Base-by-base conservation (phyloP, 2,113 vertebrate genomes). In the Pungitius pungitius region DNA sequence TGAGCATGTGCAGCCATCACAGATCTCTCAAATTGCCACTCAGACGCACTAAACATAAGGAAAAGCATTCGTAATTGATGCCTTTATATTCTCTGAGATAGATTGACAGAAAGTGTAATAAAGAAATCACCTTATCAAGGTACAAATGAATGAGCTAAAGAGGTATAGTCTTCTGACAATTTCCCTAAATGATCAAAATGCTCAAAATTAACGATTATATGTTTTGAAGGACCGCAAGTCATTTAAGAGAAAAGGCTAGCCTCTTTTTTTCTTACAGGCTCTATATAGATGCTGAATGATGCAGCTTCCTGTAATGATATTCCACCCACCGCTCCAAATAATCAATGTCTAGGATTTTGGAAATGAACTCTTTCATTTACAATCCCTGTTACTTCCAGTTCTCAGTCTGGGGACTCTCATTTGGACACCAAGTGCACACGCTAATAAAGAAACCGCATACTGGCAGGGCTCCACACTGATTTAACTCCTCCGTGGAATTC, bases 381-480 rank as follows among this genome's bases (percentile, higher is more conserved):
- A 70, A 60, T 71, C 74, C 5, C 18, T 76, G 24, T 58, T 40
- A 64, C 47, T 81, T 77, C 27, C 61, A 15, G 7, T 58, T 69
- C 30, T 49, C 24, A 56, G 62, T 82, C 66, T 75, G 37, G 55
- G 63, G 80, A 73, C 68, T 62, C 1, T 61, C 80, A 84, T 88
- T 69, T 79, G 37, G 49, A 54, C 47, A 61, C 47, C 18, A 26
- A 59, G 55, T 75, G 77, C 83, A 64, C 66, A 58, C 62, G 43
- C 72, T 85, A 85, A 80, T 83, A 87, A 85, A 80, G 77, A 30
- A 30, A 66, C 24, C 73, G 78, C 68, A 75, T 12, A 68, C 72
- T 77, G 81, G 82, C 87, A 75, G 37, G 56, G 73, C 66, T 86
- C 75, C 77, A 78, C 3, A 20, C 54, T 66, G 75, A 75, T 75